Percentiles rank a stretch among this genome's conserved stretches.
These are phyloP conservation scores for Congeria kusceri DNA, from an alignment of 2,888 invertebrate species.

Conservation along the genomic window DNA sequence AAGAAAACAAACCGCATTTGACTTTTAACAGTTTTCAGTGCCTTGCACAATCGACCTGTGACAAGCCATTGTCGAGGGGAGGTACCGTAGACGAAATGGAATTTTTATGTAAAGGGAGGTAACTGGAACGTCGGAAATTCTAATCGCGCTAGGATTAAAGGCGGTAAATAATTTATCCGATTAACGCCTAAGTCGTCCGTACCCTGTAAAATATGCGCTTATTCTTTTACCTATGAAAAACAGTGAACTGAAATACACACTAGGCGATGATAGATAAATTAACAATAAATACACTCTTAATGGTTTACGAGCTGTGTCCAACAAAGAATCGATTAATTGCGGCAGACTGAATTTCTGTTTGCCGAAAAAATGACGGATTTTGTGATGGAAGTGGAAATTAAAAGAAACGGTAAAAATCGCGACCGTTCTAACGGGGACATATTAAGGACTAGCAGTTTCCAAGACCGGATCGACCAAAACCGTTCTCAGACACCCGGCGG, in stretches of 20 bases:
- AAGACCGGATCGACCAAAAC: conserved; percentile 40
- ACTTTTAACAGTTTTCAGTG: conserved; percentile 29
- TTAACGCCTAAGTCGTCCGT: conserved; percentile 1
- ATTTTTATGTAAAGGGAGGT: conserved; percentile 16
- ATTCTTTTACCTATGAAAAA: too few relatives aligned
- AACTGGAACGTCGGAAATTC: not conserved
- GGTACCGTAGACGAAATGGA: not conserved
- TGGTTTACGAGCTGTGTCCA: too few relatives aligned
- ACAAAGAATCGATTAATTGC: too few relatives aligned
- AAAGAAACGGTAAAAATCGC: not conserved
- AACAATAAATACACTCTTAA: too few relatives aligned
- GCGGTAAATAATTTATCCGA: conserved; percentile 23
- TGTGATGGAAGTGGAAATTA: conserved; percentile 18
- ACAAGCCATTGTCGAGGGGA: too few relatives aligned
- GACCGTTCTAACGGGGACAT: conserved; percentile 6
- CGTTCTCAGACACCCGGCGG: conserved; percentile 27
- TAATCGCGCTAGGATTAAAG: conserved; percentile 1
- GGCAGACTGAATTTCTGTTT: too few relatives aligned
- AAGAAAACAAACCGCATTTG: conserved; percentile 24
- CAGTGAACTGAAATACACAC: too few relatives aligned
- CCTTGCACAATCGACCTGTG: not conserved
- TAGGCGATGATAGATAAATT: too few relatives aligned
- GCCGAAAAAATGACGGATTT: conserved; percentile 38
- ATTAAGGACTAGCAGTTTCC: conserved; percentile 52
- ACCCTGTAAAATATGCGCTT: too few relatives aligned